Conservation (phyloP, 2,113 vertebrate species). For the Guaruba guarouba region DNA sequence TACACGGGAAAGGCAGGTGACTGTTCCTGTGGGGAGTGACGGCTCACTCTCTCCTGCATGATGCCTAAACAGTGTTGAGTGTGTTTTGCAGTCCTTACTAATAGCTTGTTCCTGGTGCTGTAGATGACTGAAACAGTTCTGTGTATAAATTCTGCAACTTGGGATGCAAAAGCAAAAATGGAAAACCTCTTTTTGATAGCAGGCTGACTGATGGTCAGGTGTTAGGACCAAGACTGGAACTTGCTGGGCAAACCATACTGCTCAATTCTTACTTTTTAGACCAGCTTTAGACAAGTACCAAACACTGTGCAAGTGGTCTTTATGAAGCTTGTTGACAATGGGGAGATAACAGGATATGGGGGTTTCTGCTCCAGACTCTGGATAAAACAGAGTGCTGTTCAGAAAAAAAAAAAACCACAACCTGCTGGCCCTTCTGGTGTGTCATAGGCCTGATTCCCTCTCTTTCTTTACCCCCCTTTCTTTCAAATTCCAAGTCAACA, state of each 20-base stretch:
- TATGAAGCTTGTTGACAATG: background rate
- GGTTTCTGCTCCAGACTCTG: background rate
- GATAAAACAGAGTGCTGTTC: background rate
- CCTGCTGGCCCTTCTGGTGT: background rate
- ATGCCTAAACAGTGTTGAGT: rapidly evolving
- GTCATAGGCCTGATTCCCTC: background rate
- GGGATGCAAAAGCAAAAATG: background rate
- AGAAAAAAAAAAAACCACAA: background rate
- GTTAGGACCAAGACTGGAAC: background rate
- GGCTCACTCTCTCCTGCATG: too few species aligned
- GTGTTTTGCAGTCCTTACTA: background rate
- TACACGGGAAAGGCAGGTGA: background rate
- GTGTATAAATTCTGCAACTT: background rate
- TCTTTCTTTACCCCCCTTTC: background rate
- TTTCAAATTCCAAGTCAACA: background rate
- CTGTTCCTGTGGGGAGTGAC: background rate
- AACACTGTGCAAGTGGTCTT: background rate
- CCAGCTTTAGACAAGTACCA: background rate
- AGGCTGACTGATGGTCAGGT: background rate
- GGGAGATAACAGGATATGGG: background rate
- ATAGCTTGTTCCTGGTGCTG: background rate
- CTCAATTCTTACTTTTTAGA: background rate
- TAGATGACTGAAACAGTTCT: background rate
- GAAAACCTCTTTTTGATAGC: background rate
- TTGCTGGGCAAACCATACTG: background rate